phyloP scores from a whole-genome alignment of 2,888 invertebrate genomes.

The Parthenolecanium corni region DNA sequence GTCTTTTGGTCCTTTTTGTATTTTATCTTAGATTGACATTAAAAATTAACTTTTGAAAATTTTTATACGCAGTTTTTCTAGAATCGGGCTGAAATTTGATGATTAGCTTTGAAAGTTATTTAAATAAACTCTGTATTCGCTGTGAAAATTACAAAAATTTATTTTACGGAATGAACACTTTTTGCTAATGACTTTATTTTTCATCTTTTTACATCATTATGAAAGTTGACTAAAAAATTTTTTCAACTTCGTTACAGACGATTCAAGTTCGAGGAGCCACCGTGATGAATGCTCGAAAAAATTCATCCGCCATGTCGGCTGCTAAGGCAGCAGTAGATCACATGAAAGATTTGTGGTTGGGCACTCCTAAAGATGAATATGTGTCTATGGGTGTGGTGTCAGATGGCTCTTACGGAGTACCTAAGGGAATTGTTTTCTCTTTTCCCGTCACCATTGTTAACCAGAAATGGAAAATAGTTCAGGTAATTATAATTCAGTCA shows the following conservation, averaged over 20 bases:
- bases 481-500: constrained; percentile 37
- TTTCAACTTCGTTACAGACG: constrained; percentile 43
- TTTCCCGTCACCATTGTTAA: constrained; percentile 79
- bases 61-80: too few relatives aligned
- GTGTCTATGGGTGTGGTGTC: constrained; percentile 96
- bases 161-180: too few relatives aligned
- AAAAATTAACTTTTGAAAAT: too few relatives aligned
- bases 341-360: constrained; percentile 92
- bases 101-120: too few relatives aligned
- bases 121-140: too few relatives aligned
- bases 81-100: too few relatives aligned
- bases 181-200: too few relatives aligned
- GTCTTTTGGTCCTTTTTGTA: too few relatives aligned
- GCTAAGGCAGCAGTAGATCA: constrained; percentile 98
- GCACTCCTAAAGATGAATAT: constrained; percentile 61
- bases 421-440: constrained; percentile 83
- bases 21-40: too few relatives aligned
- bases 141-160: too few relatives aligned
- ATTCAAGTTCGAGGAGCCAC: constrained; percentile 97
- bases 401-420: constrained; percentile 87
- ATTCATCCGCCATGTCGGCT: constrained; percentile 98
- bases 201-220: too few relatives aligned
- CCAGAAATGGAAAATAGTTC: constrained; percentile 78
- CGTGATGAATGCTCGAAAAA: constrained; percentile 91
- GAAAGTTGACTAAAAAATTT: too few relatives aligned